Base-by-base conservation (phyloP, 2,113 vertebrate genomes). In the Motacilla tschutschensis region DNA sequence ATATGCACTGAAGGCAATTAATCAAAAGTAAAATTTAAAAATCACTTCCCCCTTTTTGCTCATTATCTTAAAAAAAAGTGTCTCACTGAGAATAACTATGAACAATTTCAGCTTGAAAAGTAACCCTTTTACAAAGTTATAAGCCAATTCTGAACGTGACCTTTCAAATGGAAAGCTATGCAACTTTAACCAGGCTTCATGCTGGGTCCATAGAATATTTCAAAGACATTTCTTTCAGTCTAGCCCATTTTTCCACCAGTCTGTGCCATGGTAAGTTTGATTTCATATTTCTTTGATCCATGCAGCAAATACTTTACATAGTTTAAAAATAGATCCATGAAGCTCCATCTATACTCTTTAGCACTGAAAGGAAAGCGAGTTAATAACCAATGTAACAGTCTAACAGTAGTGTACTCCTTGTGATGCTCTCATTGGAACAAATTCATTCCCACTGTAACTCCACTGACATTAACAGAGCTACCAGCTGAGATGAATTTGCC, bases 251-350 rank as follows among this genome's bases (percentile, higher is more conserved):
- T 92, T 83, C 40, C 50, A 74, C 24, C 35, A 84, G 59, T 55
- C 72, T 93, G 48, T 83, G 44, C 57, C 85, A 75, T 90, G 79
- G 41, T 54, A 82, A 90, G 75, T 91, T 91, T 92, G 84, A 89
- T 40, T 87, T 92, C 64, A 19, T 50, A 58, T 78, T 66, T 87
- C 72, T 91, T 91, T 95, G 57, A 94, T 92, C 72, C 0, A 0
- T 44, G 48, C 85, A 43, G 84, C 84, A 95, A 95, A 95, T 90
- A 94, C 69, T 95, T 95, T 92, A 93, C 93, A 90, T 94, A 93
- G 82, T 53, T 91, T 91, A 92, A 94, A 95, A 93, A 94, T 74
- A 90, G 60, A 88, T 57, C 38, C 57, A 20, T 14, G 67, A 90
- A 79, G 26, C 59, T 76, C 74, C 36, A 79, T 70, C 69, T 90